phyloP scores from a whole-genome alignment of 2,113 vertebrate genomes.

The Eretmochelys imbricata region DNA sequence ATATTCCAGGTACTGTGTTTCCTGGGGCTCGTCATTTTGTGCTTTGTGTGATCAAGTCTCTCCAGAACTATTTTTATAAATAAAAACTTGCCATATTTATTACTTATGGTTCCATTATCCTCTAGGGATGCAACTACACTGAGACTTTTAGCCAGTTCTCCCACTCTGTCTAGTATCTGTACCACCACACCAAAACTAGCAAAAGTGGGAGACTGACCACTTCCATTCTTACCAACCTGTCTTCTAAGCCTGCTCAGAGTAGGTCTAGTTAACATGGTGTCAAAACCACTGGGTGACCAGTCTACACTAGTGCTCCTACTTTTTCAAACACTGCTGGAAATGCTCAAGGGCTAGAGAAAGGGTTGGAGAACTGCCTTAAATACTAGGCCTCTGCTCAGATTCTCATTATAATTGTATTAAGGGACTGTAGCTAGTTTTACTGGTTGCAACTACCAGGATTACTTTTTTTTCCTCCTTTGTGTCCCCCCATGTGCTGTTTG shows the following conservation, averaged over 20 bases:
- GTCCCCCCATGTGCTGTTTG: accelerated
- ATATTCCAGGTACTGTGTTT: background rate
- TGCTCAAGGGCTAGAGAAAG: background rate
- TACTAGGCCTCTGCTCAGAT: background rate
- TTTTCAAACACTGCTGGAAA: background rate
- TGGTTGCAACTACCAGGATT: background rate
- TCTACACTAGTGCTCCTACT: background rate
- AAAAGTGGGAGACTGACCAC: background rate
- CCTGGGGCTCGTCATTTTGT: background rate
- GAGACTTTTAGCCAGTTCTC: background rate
- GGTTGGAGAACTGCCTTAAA: background rate
- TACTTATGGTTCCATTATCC: background rate
- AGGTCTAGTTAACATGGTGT: background rate
- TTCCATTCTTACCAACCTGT: background rate
- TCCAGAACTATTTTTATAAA: background rate
- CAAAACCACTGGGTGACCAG: background rate
- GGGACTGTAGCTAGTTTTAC: background rate
- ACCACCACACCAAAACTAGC: background rate
- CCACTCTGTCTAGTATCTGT: background rate
- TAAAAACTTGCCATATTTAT: background rate
- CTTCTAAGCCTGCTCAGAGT: background rate
- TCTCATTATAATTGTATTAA: background rate
- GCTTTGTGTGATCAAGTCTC: background rate
- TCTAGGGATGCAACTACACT: background rate
- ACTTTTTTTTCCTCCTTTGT: background rate